A percentile compares a stretch with the other conserved stretches of the same genome.
These are phyloP conservation scores for Muraenolepis orangiensis DNA, from an alignment of 2,797 vertebrate species.

Conservation along the genomic window DNA sequence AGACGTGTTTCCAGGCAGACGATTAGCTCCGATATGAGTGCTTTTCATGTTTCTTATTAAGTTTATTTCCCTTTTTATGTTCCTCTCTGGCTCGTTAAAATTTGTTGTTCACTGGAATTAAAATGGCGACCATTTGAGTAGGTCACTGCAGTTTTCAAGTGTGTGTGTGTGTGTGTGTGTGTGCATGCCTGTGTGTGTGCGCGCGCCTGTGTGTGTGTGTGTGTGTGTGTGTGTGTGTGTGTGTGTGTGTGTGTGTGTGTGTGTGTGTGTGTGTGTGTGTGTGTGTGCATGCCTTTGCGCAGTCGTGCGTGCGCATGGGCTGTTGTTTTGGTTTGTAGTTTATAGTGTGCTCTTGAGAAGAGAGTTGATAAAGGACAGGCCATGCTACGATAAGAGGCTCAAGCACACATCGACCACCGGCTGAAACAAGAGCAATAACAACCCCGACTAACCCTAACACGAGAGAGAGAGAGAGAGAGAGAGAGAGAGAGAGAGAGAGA, in stretches of 20 bases:
- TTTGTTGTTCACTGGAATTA: conserved; percentile 39
- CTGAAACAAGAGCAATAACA: conserved; percentile 53
- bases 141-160: neutral
- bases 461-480: conserved; percentile 62
- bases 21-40: conserved; percentile 32
- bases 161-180: conserved; percentile 3
- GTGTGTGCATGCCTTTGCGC: neutral
- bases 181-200: no score
- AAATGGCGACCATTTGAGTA: neutral
- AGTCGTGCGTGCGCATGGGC: neutral
- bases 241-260: no score
- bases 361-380: conserved; percentile 5
- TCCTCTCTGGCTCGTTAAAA: conserved; percentile 52
- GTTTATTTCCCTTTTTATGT: conserved; percentile 47
- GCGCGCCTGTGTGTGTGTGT: no score
- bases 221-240: no score
- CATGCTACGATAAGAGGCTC: neutral
- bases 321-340: neutral
- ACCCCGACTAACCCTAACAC: conserved; percentile 53
- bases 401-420: neutral
- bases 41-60: conserved; percentile 38
- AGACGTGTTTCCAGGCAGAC: conserved; percentile 42
- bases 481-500: conserved; percentile 27
- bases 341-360: neutral
- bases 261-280: conserved; percentile 2